Conservation (phyloP, 2,113 vertebrate genomes). For the Mobula birostris region DNA sequence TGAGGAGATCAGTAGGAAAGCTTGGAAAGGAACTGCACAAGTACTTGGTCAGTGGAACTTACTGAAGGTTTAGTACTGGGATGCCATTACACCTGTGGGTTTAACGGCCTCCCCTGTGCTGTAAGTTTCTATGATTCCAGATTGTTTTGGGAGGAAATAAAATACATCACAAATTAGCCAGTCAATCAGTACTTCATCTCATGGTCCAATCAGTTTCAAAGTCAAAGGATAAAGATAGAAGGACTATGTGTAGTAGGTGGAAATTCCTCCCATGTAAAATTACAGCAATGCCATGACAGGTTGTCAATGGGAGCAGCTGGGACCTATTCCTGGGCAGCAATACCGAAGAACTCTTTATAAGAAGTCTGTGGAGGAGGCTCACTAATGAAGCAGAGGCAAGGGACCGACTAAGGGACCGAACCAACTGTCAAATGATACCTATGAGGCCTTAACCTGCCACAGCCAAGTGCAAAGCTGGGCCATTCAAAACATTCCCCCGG, state of each 20-base stretch:
- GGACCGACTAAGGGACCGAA: too few species aligned
- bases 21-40: not conserved
- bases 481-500: not conserved
- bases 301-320: too few species aligned
- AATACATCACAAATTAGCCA: not conserved
- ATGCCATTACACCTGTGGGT: too few species aligned
- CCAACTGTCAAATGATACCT: not conserved
- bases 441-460: not conserved
- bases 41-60: not conserved
- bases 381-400: not conserved
- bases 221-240: not conserved
- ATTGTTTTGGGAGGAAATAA: not conserved
- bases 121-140: not conserved
- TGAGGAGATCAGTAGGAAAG: too few species aligned
- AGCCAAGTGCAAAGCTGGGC: not conserved
- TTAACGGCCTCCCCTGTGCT: not conserved
- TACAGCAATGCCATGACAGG: not conserved
- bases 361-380: not conserved
- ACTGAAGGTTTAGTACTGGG: not conserved
- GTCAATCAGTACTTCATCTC: constrained; percentile 8
- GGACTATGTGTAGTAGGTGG: not conserved
- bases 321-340: not conserved
- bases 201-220: not conserved
- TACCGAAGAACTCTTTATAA: not conserved
- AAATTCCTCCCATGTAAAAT: not conserved